Base-by-base conservation (phyloP, 2,888 invertebrate species). In the Tholera decimalis region DNA sequence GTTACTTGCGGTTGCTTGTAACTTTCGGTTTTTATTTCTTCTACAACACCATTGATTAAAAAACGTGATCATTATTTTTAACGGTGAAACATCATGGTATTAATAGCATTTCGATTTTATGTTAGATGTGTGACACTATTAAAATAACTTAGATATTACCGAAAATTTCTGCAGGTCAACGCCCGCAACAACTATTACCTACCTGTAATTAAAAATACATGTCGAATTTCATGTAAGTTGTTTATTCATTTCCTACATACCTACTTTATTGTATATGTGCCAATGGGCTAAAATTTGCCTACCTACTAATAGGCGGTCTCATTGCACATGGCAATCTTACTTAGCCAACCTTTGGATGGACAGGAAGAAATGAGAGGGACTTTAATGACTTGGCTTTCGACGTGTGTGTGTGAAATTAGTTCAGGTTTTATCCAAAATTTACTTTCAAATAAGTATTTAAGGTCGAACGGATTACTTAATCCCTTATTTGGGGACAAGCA, bases 121-220 rank as follows among this genome's bases (percentile, higher is more conserved):
- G 68, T 56, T 49, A 43, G 7, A 20, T 35, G 7, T 33, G 54
- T n/a, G 39, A 64, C 35, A 58, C 8, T 35, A 15, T 33, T 13
- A 35, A 13, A 69, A 37, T 20, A 20, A 37, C 37, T 20, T 46
- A 55, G 22, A 58, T 22, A 62, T 68, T 53, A 68, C 39, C 63
- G 41, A 68, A 28, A 28, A 30, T 28, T 26, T 43, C 39, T 18
- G 62, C 39, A 60, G 62, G 15, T 67, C 61, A 50, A 46, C 33
- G 50, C 63, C 47, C 47, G 53, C 41, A 63, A 43, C 30, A 72
- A 49, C 30, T 46, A 72, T 41, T 53, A 63, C 70, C 66, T 67
- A 60, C 66, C 71, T 60, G 49, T 70, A 51, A 71, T 61, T 46
- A 51, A 70, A 67, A 70, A 59, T 30, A 35, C 6, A 44, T 55